Conservation (phyloP, 2,888 invertebrate genomes). For the Synanthedon myopaeformis region DNA sequence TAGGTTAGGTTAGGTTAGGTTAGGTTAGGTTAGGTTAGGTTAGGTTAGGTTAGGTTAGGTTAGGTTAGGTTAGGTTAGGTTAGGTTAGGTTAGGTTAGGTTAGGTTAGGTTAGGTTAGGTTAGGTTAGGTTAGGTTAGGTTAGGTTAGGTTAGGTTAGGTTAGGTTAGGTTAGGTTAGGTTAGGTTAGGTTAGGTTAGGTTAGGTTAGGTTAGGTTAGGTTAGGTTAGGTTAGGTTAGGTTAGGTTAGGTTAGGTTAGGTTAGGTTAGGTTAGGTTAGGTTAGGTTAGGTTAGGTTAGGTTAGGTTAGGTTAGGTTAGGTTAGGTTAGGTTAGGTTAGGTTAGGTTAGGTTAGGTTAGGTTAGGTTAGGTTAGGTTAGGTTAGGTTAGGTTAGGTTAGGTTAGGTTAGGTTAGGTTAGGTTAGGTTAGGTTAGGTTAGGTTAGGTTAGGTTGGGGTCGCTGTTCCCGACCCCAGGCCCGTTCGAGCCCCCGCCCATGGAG, state of each 20-base stretch:
- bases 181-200: constrained; percentile 6
- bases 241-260: neutral
- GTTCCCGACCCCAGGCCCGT: too few relatives aligned
- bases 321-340: constrained; percentile 1
- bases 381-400: constrained; percentile 14
- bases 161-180: constrained; percentile 13
- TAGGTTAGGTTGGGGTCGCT: too few relatives aligned
- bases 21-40: constrained; percentile 7
- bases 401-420: constrained; percentile 10
- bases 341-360: neutral
- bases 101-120: constrained; percentile 8
- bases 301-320: neutral
- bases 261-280: neutral
- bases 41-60: constrained; percentile 7
- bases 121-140: constrained; percentile 9
- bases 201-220: neutral
- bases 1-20: constrained; percentile 6
- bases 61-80: constrained; percentile 8
- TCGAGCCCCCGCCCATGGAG: too few relatives aligned
- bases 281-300: neutral
- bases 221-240: neutral
- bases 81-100: constrained; percentile 6
- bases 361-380: constrained; percentile 4
- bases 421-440: too few relatives aligned
- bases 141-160: constrained; percentile 10